These are phyloP conservation scores for Drosophila erecta DNA, from an alignment of 1,140 invertebrate species.

Conservation along the genomic window DNA sequence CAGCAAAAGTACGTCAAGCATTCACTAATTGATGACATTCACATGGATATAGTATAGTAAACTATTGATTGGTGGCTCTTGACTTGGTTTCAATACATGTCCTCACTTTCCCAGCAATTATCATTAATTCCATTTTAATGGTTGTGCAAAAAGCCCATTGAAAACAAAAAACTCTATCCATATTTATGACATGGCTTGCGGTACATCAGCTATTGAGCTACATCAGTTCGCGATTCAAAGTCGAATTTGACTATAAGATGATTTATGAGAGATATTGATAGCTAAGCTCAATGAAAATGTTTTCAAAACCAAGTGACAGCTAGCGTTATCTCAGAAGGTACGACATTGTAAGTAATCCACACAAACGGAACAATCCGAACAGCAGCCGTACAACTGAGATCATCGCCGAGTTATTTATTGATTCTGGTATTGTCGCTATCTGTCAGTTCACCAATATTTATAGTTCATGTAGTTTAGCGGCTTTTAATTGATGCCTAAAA, in stretches of 20 bases:
- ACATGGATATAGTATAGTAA: conserved; percentile 25
- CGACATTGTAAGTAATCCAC: conserved; percentile 20
- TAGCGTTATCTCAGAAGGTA: conserved; percentile 18
- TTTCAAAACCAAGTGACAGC: conserved; percentile 27
- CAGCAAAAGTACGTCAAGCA: conserved; percentile 38
- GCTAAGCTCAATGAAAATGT: conserved; percentile 25
- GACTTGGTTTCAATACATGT: conserved; percentile 32
- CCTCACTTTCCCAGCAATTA: conserved; percentile 48
- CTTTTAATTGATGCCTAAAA: conserved; percentile 74
- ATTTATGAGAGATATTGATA: conserved; percentile 31
- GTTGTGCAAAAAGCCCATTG: conserved; percentile 18
- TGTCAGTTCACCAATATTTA: conserved; percentile 56
- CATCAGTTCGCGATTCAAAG: conserved; percentile 39
- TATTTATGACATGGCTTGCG: conserved; percentile 29
- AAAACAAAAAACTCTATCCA: conserved; percentile 27
- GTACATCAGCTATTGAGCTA: conserved; percentile 12
- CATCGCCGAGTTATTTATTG: conserved; percentile 70
- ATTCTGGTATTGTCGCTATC: conserved; percentile 38
- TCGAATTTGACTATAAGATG: conserved; percentile 15
- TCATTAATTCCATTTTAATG: conserved; percentile 49
- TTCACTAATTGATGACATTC: conserved; percentile 44
- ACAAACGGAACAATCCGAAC: conserved; percentile 23
- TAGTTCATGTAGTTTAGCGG: conserved; percentile 50
- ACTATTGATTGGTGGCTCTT: conserved; percentile 47
- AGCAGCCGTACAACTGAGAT: conserved; percentile 63